Percentiles rank a stretch among this genome's conserved stretches.
These are phyloP conservation scores for Otolemur crassicaudatus DNA, from an alignment of 2,797 vertebrate genomes.

Conservation along the genomic window DNA sequence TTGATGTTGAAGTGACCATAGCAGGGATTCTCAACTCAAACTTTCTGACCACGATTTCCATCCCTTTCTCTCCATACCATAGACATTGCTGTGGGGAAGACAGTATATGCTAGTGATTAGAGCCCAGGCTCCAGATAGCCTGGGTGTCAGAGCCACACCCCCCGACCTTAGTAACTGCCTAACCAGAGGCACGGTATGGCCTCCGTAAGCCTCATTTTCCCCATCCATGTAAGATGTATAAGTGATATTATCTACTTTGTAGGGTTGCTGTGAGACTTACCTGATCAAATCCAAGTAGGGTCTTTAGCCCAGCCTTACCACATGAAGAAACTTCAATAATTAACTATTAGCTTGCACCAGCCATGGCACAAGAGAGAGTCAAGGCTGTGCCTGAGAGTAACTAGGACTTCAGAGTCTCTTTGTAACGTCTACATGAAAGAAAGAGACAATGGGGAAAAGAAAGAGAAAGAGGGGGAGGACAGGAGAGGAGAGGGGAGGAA, in stretches of 20 bases:
- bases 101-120: no score
- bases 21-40: neutral
- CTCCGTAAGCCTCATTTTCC: neutral
- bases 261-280: neutral
- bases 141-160: neutral
- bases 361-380: neutral
- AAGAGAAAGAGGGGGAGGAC: no score
- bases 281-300: neutral
- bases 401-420: neutral
- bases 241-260: neutral
- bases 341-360: neutral
- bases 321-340: neutral
- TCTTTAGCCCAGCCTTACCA: neutral
- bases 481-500: no score
- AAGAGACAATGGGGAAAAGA: neutral
- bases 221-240: neutral
- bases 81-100: neutral
- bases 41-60: neutral
- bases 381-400: neutral
- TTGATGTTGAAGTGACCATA: neutral
- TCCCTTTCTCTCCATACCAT: neutral
- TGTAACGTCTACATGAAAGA: neutral
- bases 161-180: neutral
- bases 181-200: neutral
- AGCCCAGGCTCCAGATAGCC: neutral